Percentiles rank a stretch among this genome's conserved stretches.
These are phyloP conservation scores for Apocheima hispidaria DNA, from an alignment of 2,888 invertebrate genomes.

Conservation along the genomic window DNA sequence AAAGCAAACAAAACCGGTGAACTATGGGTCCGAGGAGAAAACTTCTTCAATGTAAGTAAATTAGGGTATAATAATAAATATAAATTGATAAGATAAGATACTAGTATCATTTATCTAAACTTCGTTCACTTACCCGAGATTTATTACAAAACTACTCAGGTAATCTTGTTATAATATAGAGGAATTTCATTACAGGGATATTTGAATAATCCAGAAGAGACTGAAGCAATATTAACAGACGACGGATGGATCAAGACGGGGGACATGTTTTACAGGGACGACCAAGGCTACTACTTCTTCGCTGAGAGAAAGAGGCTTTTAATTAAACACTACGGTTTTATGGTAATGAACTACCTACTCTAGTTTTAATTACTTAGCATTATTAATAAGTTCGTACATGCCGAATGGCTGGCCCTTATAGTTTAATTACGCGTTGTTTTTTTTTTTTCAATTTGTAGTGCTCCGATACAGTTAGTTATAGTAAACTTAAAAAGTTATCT, in stretches of 20 bases:
- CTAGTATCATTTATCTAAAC: constrained; percentile 36
- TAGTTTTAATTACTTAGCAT: neutral
- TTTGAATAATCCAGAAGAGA: constrained; percentile 60
- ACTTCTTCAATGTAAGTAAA: constrained; percentile 60
- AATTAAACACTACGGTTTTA: constrained; percentile 59
- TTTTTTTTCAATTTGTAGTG: too few relatives aligned
- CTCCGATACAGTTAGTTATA: too few relatives aligned
- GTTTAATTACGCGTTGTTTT: neutral
- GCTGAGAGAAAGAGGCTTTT: constrained; percentile 61
- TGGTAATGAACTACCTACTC: constrained; percentile 46
- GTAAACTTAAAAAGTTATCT: too few relatives aligned
- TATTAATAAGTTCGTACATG: too few relatives aligned
- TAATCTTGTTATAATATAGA: constrained; percentile 25
- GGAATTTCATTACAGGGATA: constrained; percentile 55
- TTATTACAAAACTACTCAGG: constrained; percentile 28
- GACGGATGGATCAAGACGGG: constrained; percentile 66
- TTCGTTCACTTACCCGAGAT: constrained; percentile 32
- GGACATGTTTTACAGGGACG: constrained; percentile 60
- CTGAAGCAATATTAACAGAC: constrained; percentile 53
- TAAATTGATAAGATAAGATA: too few relatives aligned
- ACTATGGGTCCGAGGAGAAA: constrained; percentile 60
- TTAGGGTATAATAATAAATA: too few relatives aligned
- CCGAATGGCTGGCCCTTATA: too few relatives aligned
- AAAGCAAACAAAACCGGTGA: constrained; percentile 54
- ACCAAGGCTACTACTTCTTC: constrained; percentile 57